These are phyloP conservation scores for Amphibalanus amphitrite DNA, from an alignment of 1,140 invertebrate genomes.

Conservation along the genomic window DNA sequence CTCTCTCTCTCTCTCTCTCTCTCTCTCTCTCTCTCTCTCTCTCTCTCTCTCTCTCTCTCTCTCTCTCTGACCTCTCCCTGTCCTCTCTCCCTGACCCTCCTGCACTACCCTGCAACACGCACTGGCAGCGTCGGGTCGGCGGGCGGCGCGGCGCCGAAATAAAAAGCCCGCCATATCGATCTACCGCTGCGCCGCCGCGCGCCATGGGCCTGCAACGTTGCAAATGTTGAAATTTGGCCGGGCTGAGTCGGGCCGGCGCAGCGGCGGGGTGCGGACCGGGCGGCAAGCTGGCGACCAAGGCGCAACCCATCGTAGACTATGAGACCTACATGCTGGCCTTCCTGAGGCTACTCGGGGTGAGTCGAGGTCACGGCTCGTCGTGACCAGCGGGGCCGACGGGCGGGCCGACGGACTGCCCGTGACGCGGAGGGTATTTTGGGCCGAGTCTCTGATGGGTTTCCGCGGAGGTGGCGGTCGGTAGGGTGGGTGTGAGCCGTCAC, in stretches of 20 bases:
- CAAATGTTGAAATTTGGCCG: neutral
- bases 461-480: neutral
- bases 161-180: neutral
- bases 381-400: no score
- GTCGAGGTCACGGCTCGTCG: no score
- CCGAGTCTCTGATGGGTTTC: neutral
- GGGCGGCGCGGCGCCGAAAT: neutral
- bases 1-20: no score
- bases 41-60: no score
- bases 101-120: neutral
- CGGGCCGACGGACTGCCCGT: no score
- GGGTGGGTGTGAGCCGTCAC: no score
- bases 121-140: no score
- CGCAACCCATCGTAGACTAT: neutral
- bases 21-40: no score
- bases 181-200: no score
- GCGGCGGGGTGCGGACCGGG: neutral
- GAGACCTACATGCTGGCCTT: constrained; percentile 1
- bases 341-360: neutral
- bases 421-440: neutral
- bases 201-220: neutral
- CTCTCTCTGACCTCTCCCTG: no score
- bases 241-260: neutral
- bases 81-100: no score
- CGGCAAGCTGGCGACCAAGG: neutral